phyloP scores from a whole-genome alignment of 2,888 invertebrate species.

The Unio pictorum region DNA sequence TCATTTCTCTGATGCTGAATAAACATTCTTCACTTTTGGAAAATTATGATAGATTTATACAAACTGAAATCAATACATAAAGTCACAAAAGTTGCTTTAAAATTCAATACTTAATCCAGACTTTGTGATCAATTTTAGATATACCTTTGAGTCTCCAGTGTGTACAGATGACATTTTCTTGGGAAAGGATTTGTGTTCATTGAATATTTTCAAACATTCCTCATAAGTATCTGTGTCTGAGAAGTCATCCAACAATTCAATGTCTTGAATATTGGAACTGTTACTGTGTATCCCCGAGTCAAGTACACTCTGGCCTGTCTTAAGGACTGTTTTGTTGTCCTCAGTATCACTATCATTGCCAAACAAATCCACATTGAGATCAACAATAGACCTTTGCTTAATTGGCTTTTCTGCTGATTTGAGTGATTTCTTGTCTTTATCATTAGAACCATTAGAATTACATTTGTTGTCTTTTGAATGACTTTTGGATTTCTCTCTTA shows the following conservation, averaged over 20 bases:
- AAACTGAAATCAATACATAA: too few relatives aligned
- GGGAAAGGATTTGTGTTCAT: conserved; percentile 75
- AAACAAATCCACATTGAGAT: conserved; percentile 54
- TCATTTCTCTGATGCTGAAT: too few relatives aligned
- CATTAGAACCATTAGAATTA: too few relatives aligned
- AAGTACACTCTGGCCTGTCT: neutral
- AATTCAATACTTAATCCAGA: too few relatives aligned
- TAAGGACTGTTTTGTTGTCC: neutral
- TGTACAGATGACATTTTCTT: conserved; percentile 21
- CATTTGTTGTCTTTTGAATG: neutral
- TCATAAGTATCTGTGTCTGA: conserved; percentile 79
- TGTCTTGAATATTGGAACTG: neutral
- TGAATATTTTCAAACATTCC: conserved; percentile 90
- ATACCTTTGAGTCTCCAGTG: conserved; percentile 23
- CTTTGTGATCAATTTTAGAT: neutral
- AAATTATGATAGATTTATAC: too few relatives aligned
- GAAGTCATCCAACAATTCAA: conserved; percentile 37
- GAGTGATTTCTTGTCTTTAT: conserved; percentile 3
- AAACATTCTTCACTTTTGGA: too few relatives aligned
- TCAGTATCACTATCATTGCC: conserved; percentile 41
- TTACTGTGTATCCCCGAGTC: neutral
- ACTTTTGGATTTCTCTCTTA: neutral
- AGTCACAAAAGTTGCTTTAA: too few relatives aligned
- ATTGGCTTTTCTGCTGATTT: conserved; percentile 7
- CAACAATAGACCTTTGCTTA: conserved; percentile 38